phyloP scores from a whole-genome alignment of 1,140 invertebrate genomes.

The Zophobas atratus region DNA sequence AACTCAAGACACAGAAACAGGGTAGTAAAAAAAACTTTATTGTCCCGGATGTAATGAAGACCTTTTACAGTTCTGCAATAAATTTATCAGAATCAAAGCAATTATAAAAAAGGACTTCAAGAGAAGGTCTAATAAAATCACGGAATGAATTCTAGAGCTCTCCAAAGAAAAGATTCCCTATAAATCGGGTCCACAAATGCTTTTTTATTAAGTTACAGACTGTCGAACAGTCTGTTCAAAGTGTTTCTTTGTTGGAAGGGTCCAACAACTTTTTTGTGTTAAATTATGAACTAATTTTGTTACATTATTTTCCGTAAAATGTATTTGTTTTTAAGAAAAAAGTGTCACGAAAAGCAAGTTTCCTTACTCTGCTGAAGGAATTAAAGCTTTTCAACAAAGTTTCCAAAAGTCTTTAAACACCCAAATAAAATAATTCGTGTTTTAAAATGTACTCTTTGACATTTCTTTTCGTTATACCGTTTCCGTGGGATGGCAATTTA shows the following conservation, averaged over 20 bases:
- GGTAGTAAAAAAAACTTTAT: too few relatives aligned
- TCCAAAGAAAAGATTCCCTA: slow-evolving; percentile 27
- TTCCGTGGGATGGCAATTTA: not conserved
- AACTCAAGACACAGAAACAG: too few relatives aligned
- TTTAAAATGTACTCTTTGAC: not conserved
- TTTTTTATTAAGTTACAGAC: slow-evolving; percentile 41
- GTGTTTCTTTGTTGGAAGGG: slow-evolving; percentile 28
- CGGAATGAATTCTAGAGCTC: slow-evolving; percentile 22
- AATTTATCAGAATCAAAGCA: slow-evolving; percentile 3
- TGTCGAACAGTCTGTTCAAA: slow-evolving; percentile 37
- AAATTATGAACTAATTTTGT: slow-evolving; percentile 32
- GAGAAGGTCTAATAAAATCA: slow-evolving; percentile 27
- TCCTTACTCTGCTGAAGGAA: slow-evolving; percentile 1
- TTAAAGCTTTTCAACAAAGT: slow-evolving; percentile 1
- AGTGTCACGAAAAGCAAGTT: not conserved
- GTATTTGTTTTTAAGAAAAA: not conserved
- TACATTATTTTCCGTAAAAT: slow-evolving; percentile 8
- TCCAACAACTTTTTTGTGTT: slow-evolving; percentile 5
- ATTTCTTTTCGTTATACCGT: not conserved
- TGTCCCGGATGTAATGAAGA: not conserved
- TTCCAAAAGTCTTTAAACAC: not conserved
- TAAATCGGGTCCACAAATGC: slow-evolving; percentile 41
- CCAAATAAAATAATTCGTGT: not conserved
- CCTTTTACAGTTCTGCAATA: not conserved
- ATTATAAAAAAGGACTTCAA: not conserved